These are phyloP conservation scores for Salvelinus fontinalis DNA, from an alignment of 2,113 vertebrate genomes.

Conservation along the genomic window DNA sequence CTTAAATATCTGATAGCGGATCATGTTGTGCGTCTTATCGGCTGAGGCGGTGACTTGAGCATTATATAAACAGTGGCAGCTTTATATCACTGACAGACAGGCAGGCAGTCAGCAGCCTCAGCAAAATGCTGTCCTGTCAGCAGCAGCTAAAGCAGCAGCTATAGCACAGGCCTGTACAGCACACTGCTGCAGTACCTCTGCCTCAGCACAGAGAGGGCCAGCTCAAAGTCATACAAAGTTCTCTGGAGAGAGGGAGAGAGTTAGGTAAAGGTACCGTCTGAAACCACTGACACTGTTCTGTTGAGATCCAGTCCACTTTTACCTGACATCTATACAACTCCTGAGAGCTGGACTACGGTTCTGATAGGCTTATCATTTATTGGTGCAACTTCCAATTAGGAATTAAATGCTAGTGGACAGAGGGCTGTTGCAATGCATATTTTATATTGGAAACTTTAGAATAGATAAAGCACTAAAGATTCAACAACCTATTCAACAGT, in stretches of 20 bases:
- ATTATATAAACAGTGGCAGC: conserved; percentile 43
- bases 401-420: not conserved
- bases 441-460: not conserved
- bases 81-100: conserved; percentile 40
- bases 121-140: conserved; percentile 38
- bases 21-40: conserved; percentile 38
- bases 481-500: too few species aligned
- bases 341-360: too few species aligned
- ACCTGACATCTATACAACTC: not conserved
- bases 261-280: conserved; percentile 20
- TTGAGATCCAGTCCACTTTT: conserved; percentile 13
- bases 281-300: conserved; percentile 8
- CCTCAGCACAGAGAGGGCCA: not conserved
- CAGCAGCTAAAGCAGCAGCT: conserved; percentile 27
- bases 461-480: not conserved
- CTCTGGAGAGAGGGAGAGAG: not conserved
- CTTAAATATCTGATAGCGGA: conserved; percentile 38
- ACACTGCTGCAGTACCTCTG: conserved; percentile 23
- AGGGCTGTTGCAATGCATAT: not conserved
- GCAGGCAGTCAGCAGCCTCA: not conserved
- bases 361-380: conserved; percentile 4
- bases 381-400: not conserved
- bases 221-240: conserved; percentile 2
- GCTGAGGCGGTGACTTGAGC: conserved; percentile 17
- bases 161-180: conserved; percentile 5